Conservation (phyloP, 2,888 invertebrate species). For the Taenaris catops region DNA sequence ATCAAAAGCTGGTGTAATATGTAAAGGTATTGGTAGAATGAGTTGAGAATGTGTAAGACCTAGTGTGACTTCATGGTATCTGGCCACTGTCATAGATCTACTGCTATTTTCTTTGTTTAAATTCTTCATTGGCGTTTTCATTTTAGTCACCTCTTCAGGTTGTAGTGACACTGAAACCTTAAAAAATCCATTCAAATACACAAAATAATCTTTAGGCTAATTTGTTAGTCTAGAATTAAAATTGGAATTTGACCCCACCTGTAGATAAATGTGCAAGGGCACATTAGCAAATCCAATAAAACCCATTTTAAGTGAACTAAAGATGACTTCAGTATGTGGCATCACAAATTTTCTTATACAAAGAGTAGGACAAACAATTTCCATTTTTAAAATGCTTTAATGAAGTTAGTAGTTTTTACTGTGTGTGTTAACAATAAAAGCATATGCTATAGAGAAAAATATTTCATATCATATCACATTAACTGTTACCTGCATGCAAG, state of each 20-base stretch:
- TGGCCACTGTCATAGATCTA: slow-evolving; percentile 88
- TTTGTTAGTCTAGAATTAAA: not conserved
- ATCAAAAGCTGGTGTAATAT: slow-evolving; percentile 97
- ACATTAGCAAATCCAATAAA: too few relatives aligned
- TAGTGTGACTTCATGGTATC: slow-evolving; percentile 95
- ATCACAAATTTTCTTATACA: too few relatives aligned
- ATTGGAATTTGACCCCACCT: not conserved
- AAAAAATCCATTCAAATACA: not conserved
- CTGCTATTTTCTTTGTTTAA: slow-evolving; percentile 69
- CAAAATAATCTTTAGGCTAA: not conserved
- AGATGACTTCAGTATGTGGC: too few relatives aligned
- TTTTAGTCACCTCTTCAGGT: slow-evolving; percentile 88
- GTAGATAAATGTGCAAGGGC: too few relatives aligned
- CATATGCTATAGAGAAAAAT: too few relatives aligned
- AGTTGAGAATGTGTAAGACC: slow-evolving; percentile 93
- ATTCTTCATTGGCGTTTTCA: slow-evolving; percentile 60
- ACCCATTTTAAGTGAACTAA: too few relatives aligned
- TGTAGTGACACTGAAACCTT: slow-evolving; percentile 94
- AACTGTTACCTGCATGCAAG: slow-evolving; percentile 92
- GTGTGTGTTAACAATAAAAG: too few relatives aligned
- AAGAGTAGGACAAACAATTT: too few relatives aligned
- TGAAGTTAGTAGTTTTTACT: too few relatives aligned
- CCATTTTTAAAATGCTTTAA: too few relatives aligned
- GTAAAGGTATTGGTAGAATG: slow-evolving; percentile 95
- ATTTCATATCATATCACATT: too few relatives aligned